phyloP scores from a whole-genome alignment of 2,888 invertebrate genomes.

The Tetragonula carbonaria region DNA sequence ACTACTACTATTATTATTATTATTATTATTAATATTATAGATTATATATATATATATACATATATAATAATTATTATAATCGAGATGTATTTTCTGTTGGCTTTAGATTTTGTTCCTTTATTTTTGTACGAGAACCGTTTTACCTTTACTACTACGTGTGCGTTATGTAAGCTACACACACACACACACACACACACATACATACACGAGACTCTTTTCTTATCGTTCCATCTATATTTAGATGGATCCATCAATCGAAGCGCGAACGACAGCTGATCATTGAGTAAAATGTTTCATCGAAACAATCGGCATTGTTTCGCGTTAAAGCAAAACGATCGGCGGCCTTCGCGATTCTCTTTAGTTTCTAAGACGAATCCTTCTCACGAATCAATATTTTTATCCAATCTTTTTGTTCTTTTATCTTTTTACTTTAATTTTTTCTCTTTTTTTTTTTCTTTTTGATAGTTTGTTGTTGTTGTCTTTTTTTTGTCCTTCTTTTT shows the following conservation, averaged over 20 bases:
- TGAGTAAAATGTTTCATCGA: no score
- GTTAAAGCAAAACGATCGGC: slow-evolving; percentile 2
- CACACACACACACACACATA: slow-evolving; percentile 40
- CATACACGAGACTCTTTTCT: slow-evolving; percentile 57
- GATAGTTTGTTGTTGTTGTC: slow-evolving; percentile 83
- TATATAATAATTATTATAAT: slow-evolving; percentile 41
- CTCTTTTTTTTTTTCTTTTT: slow-evolving; percentile 72
- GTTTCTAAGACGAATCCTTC: slow-evolving; percentile 40
- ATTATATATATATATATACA: neutral
- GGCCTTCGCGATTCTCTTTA: slow-evolving; percentile 17
- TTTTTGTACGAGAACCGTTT: slow-evolving; percentile 78
- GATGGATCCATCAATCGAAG: slow-evolving; percentile 22
- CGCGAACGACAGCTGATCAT: slow-evolving; percentile 18
- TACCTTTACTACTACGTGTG: slow-evolving; percentile 68
- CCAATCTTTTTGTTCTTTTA: slow-evolving; percentile 14
- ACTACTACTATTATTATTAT: slow-evolving; percentile 70
- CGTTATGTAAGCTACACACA: slow-evolving; percentile 51
- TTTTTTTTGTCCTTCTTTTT: slow-evolving; percentile 69
- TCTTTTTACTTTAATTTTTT: slow-evolving; percentile 3
- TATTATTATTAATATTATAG: slow-evolving; percentile 48
- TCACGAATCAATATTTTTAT: slow-evolving; percentile 25
- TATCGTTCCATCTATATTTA: slow-evolving; percentile 14
- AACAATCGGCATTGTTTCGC: neutral
- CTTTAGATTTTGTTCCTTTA: slow-evolving; percentile 82
- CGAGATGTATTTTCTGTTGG: slow-evolving; percentile 79